Evolutionary conservation across 2,888 invertebrate genomes (phyloP), one percentile per base, ranked within the genome.

Genomic region (Stramonita haemastoma): DNA sequence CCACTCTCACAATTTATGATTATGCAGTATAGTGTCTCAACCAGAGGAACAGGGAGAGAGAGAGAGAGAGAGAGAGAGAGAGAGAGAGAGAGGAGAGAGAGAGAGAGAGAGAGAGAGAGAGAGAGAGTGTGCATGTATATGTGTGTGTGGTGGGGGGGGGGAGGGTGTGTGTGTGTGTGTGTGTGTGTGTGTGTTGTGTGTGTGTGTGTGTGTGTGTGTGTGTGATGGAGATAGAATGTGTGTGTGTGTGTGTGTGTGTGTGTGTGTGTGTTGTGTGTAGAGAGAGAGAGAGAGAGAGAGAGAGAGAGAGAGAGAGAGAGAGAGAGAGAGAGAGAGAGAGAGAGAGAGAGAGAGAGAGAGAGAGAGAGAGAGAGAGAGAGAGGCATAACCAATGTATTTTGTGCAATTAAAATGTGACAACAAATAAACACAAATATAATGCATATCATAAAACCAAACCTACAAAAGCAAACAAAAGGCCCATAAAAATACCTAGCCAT

Each of bases 231-330:
- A n/a, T n/a, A n/a, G n/a, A 46, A 8, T 46, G 46, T 46, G 46
- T 46, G 46, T 46, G 46, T 46, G 46, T 8, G 46, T 46, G 46
- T 8, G 46, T 46, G 46, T 46, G 46, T 46, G 46, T 46, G 46
- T 46, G 46, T 46, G 46, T 8, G 46, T 8, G 46, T 46, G 46
- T 46, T 46, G 46, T 46, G 46, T 46, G 46, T 46, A 46, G n/a
- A 77, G 34, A 79, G 34, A 79, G 79, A 79, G 79, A 79, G 79
- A 32, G 79, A 79, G 34, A 32, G 13, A 19, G 79, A 79, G 34
- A 79, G 79, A 79, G 79, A 79, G 79, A 79, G 79, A 79, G 34
- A 79, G 79, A 79, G 79, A 79, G 34, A 32, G 34, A 32, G 15
- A 2, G 13, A 32, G n/a, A n/a, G n/a, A 26, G 73, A 79, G 34